phyloP scores from a whole-genome alignment of 2,888 invertebrate species.

The Halictus quadricinctus region DNA sequence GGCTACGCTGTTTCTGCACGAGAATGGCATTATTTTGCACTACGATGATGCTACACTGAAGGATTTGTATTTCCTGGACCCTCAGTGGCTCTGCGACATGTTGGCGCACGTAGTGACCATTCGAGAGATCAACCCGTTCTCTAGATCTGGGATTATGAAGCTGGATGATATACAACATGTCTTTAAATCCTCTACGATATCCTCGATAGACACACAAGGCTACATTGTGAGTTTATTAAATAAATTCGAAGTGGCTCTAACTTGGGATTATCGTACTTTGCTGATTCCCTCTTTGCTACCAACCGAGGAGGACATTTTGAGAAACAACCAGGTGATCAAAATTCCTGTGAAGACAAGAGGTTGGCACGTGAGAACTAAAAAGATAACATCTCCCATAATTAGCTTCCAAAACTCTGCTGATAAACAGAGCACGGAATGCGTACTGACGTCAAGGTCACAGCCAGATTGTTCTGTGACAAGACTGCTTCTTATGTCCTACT shows the following conservation, averaged over 20 bases:
- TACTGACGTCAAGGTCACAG: conserved; percentile 83
- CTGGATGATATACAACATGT: conserved; percentile 95
- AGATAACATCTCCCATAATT: conserved; percentile 83
- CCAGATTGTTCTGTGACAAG: conserved; percentile 87
- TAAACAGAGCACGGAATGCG: conserved; percentile 79
- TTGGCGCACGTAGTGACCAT: conserved; percentile 98
- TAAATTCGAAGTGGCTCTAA: conserved; percentile 98
- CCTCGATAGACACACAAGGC: conserved; percentile 87
- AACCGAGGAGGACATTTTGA: conserved; percentile 87
- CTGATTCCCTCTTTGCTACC: conserved; percentile 96
- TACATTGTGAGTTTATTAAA: conserved; percentile 96
- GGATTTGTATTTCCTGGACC: conserved; percentile 97
- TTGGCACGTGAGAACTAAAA: conserved; percentile 87
- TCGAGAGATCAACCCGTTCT: conserved; percentile 98
- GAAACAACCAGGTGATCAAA: conserved; percentile 80
- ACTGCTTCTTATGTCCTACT: conserved; percentile 96
- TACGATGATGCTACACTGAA: conserved; percentile 97
- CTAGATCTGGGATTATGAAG: conserved; percentile 95
- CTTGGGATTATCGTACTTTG: conserved; percentile 96
- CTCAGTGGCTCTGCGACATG: conserved; percentile 99
- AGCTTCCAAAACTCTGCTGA: conserved; percentile 65
- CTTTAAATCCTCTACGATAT: conserved; percentile 93
- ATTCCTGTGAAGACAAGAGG: conserved; percentile 87
- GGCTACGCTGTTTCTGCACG: conserved; percentile 98
- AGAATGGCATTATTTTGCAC: conserved; percentile 97